These are phyloP conservation scores for Takifugu bimaculatus DNA, from an alignment of 2,113 vertebrate genomes.

Conservation along the genomic window DNA sequence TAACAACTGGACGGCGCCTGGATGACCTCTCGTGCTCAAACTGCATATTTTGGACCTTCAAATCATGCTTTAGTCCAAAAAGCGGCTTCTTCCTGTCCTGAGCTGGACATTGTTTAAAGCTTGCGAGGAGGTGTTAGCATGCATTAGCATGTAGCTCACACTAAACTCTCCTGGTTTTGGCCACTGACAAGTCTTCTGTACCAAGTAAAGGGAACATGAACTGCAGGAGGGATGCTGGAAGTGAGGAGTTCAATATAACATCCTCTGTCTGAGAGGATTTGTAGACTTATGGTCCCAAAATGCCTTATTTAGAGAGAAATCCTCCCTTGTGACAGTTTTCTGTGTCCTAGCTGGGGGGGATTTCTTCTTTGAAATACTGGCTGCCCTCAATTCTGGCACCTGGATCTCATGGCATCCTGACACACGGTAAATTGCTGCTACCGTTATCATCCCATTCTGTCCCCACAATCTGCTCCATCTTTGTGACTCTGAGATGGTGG, in stretches of 20 bases:
- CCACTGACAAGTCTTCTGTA: conserved; percentile 2
- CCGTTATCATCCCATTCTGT: conserved; percentile 24
- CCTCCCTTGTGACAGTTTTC: conserved; percentile 16
- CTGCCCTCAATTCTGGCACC: conserved; percentile 35
- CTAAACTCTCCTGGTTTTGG: too few relatives aligned
- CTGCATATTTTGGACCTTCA: too few relatives aligned
- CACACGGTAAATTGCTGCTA: conserved; percentile 25
- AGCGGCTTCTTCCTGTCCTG: too few relatives aligned
- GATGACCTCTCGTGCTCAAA: too few relatives aligned
- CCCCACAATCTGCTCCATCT: background rate
- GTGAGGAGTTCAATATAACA: background rate
- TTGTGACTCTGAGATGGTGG: conserved; percentile 24
- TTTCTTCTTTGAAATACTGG: conserved; percentile 18
- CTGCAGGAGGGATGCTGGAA: conserved; percentile 2
- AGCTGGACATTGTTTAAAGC: too few relatives aligned
- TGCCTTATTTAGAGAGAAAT: conserved; percentile 36
- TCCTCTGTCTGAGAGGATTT: conserved; percentile 9
- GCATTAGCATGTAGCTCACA: too few relatives aligned
- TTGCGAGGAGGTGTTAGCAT: too few relatives aligned
- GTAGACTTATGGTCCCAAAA: conserved; percentile 35
- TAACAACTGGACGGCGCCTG: too few relatives aligned
- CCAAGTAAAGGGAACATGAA: background rate
- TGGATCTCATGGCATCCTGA: conserved; percentile 14
- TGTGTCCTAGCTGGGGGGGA: conserved; percentile 3
- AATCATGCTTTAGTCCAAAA: too few relatives aligned